Base-by-base conservation (phyloP, 2,888 invertebrate genomes). In the Dinocampus coccinellae region DNA sequence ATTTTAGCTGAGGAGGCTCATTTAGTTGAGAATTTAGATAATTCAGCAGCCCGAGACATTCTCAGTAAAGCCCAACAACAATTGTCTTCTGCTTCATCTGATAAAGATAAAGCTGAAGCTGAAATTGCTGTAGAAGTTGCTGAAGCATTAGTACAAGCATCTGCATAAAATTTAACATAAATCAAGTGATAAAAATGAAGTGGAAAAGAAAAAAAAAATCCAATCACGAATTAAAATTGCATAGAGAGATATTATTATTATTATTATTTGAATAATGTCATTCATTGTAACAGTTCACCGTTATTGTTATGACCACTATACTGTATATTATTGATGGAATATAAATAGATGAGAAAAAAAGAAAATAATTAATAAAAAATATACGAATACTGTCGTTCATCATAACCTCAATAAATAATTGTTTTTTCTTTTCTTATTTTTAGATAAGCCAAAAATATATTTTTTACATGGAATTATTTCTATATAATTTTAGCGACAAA, bases 1-100 rank as follows among this genome's bases (percentile, higher is more conserved):
- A 92, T 97, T 66, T 89, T 99, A 77, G 98, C 98, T 36, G 98
- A 99, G 89, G 99, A 99, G 89, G 98, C 98, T 10, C 96, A 95
- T 82, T 92, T 92, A 11, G 83, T 98, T 58, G 97, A 96, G 79
- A 91, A 91, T 81, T 88, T 99, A 74, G 98, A 99, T 89, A 88
- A 89, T 60, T 88, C 90, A 67, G 95, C 96, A 63, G 95, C 96
- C 53, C 92, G 93, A 83, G 97, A 97, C 79, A 90, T 95, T 58
- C 90, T 98, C 60, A 91, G 89, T 83, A 93, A 95, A 89, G 97
- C 97, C 11, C 96, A 97, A 87, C 93, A 93, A 70, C 92, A 95
- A 86, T 85, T 96, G 33, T 90, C 90, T 70, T 92, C 95, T n/a
- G 98, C 98, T 20, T 88, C 91, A 9, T 91, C 92, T 68, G 98